These are phyloP conservation scores for Synodontis membranacea DNA, from an alignment of 2,113 vertebrate species.

Conservation along the genomic window DNA sequence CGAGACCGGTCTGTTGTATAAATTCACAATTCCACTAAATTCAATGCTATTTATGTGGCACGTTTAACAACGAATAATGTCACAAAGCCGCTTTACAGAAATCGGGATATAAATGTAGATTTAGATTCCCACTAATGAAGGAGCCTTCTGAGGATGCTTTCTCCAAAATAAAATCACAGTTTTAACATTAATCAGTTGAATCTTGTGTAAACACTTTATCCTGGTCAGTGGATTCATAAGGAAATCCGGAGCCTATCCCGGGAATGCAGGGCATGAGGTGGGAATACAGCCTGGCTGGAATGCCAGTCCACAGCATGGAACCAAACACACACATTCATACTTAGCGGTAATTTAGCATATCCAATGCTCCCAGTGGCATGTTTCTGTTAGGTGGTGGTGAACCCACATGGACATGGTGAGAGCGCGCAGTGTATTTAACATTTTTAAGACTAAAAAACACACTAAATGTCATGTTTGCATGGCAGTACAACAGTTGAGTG, in stretches of 20 bases:
- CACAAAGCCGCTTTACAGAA: not conserved
- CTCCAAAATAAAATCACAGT: not conserved
- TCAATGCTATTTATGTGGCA: not conserved
- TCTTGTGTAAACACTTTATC: too few species aligned
- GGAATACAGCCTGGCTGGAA: not conserved
- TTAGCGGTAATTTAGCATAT: not conserved
- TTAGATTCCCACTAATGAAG: too few species aligned
- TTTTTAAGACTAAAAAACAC: not conserved
- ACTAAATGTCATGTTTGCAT: not conserved
- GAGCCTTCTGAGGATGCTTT: too few species aligned
- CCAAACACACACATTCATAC: too few species aligned
- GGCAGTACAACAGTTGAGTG: not conserved
- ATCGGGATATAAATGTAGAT: not conserved
- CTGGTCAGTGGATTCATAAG: not conserved
- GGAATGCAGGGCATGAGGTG: not conserved
- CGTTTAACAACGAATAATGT: not conserved
- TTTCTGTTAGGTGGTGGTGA: not conserved
- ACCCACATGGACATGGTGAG: not conserved
- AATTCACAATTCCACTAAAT: not conserved
- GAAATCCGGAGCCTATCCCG: not conserved
- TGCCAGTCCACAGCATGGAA: not conserved
- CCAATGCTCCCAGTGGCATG: not conserved
- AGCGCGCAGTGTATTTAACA: not conserved
- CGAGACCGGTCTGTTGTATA: not conserved
- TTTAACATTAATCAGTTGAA: not conserved